Evolutionary conservation across 2,888 invertebrate species (phyloP).

Genomic region (Cepaea hortensis): DNA sequence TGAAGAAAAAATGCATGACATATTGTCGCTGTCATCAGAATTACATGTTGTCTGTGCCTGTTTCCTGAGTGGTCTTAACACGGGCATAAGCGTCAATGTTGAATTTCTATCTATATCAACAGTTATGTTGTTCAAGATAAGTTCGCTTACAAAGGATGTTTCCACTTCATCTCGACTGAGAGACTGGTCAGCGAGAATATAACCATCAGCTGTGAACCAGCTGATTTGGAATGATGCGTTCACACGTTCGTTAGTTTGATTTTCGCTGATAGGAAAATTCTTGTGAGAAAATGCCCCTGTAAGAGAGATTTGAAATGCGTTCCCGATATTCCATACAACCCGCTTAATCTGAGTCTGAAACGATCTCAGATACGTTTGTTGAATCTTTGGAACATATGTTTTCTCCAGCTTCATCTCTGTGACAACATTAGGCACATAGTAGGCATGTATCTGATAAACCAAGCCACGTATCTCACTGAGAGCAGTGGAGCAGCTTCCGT

Average conservation of each 20-base stretch:
- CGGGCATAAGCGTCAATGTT: not conserved
- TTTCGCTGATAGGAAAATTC: not conserved
- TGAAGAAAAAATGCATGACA: not conserved
- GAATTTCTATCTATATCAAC: not conserved
- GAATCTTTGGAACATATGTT: not conserved
- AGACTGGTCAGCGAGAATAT: no score
- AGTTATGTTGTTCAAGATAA: not conserved
- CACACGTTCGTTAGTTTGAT: not conserved
- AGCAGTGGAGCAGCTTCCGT: constrained; percentile 1
- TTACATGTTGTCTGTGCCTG: not conserved
- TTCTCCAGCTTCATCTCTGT: not conserved
- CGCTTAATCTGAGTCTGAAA: not conserved
- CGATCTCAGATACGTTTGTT: not conserved
- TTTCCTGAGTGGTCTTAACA: not conserved
- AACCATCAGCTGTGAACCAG: no score
- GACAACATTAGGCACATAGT: not conserved
- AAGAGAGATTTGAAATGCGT: no score
- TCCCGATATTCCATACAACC: not conserved
- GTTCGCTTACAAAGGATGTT: not conserved
- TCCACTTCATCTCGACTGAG: not conserved
- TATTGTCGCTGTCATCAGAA: not conserved
- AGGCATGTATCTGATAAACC: not conserved
- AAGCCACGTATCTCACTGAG: constrained; percentile 2
- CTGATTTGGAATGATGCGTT: not conserved
- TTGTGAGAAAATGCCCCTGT: no score